A percentile compares a stretch with the other conserved stretches of the same genome.
Evolutionary conservation across 2,113 vertebrate genomes (phyloP).

Genomic region (Corythaeola cristata): DNA sequence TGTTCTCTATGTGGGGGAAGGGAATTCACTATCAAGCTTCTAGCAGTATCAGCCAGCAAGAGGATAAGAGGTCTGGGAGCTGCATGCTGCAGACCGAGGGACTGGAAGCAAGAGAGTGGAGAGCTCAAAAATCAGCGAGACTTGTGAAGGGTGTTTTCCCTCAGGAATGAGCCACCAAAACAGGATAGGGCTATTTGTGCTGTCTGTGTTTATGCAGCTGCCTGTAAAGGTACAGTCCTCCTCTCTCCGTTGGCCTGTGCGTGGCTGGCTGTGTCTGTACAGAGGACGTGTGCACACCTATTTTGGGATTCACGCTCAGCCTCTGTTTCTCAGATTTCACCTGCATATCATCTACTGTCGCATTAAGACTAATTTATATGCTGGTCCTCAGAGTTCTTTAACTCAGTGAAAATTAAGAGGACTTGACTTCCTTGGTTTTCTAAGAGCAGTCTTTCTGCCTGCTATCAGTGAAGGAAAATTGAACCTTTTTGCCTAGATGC

Average conservation of each 20-base stretch:
- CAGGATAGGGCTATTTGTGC: background rate
- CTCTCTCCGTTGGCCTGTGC: background rate
- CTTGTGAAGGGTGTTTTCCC: background rate
- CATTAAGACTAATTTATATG: background rate
- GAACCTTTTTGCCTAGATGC: background rate
- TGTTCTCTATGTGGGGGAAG: background rate
- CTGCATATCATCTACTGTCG: background rate
- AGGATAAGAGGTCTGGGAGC: background rate
- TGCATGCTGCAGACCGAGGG: background rate
- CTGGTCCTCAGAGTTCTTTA: background rate
- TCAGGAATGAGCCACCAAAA: background rate
- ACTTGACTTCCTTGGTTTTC: background rate
- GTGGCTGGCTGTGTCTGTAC: background rate
- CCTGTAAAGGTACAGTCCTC: background rate
- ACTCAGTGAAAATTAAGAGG: background rate
- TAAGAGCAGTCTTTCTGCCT: background rate
- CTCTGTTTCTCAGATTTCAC: background rate
- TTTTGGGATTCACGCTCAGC: background rate
- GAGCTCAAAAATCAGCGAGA: background rate
- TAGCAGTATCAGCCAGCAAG: background rate
- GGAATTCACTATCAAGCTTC: background rate
- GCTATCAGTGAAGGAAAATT: background rate
- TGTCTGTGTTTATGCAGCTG: background rate
- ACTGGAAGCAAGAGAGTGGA: background rate
- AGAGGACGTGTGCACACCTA: background rate